Evolutionary conservation across 2,797 vertebrate species (phyloP).

Genomic region (Myotis daubentonii): DNA sequence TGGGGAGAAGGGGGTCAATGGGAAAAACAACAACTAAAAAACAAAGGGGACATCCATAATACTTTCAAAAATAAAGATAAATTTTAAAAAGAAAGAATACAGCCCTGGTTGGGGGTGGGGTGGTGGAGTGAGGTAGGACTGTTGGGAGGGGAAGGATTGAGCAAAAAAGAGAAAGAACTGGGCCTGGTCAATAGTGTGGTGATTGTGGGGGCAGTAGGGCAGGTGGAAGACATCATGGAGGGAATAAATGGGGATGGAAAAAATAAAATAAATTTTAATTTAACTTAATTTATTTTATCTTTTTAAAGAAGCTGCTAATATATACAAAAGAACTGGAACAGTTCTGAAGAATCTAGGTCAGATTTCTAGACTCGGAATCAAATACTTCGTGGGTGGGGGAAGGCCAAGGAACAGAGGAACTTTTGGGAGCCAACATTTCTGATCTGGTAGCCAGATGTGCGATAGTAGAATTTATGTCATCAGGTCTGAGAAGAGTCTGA

Average conservation of each 20-base stretch:
- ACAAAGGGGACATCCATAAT: too few relatives aligned
- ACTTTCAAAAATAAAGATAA: too few relatives aligned
- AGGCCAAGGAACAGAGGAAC: neutral
- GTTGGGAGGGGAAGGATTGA: too few relatives aligned
- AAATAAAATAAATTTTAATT: neutral
- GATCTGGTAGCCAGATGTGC: neutral
- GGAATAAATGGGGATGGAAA: too few relatives aligned
- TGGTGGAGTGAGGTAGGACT: too few relatives aligned
- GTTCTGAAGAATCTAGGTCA: neutral
- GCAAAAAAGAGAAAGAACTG: too few relatives aligned
- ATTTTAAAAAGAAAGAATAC: too few relatives aligned
- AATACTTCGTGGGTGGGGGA: neutral
- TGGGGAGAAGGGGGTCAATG: too few relatives aligned
- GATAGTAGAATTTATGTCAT: neutral
- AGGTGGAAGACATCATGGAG: neutral
- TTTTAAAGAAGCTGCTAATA: neutral
- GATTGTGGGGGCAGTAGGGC: neutral
- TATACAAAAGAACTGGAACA: neutral
- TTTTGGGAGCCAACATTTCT: neutral
- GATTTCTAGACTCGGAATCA: neutral
- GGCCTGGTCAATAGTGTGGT: neutral
- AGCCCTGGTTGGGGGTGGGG: too few relatives aligned
- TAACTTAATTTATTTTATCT: neutral
- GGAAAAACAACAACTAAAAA: too few relatives aligned
- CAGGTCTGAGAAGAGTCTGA: neutral